phyloP scores from a whole-genome alignment of 2,888 invertebrate genomes.

The Scaptomyza tumidula region DNA sequence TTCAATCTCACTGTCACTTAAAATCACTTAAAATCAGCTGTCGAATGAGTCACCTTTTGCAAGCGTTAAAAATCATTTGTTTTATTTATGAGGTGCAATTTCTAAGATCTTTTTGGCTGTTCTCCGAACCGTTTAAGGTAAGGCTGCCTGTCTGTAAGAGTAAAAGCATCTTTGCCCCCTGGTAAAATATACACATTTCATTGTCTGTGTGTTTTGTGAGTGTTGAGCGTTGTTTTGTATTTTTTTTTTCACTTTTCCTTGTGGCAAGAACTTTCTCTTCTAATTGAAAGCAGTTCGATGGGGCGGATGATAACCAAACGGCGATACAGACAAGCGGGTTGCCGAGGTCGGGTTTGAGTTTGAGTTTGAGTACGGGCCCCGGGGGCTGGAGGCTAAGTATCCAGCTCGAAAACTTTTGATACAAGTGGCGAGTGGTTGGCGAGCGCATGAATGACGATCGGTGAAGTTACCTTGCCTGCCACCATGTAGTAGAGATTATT shows the following conservation, averaged over 20 bases:
- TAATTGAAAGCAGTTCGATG: constrained; percentile 81
- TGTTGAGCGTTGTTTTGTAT: constrained; percentile 5
- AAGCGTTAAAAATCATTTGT: constrained; percentile 47
- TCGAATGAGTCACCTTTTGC: constrained; percentile 8
- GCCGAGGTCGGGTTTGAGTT: constrained; percentile 8
- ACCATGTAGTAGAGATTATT: constrained; percentile 49
- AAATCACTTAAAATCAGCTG: constrained; percentile 1
- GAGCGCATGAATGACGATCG: constrained; percentile 57
- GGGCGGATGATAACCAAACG: constrained; percentile 61
- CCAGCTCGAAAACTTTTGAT: constrained; percentile 62
- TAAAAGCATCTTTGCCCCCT: constrained; percentile 52
- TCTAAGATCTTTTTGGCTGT: constrained; percentile 40
- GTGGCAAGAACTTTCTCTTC: constrained; percentile 81
- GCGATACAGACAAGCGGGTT: constrained; percentile 13
- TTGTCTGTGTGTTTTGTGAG: constrained; percentile 31
- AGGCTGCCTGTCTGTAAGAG: constrained; percentile 31
- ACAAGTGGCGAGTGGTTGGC: constrained; percentile 33
- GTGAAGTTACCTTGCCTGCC: constrained; percentile 36
- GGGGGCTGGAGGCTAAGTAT: constrained; percentile 35
- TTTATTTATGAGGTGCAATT: constrained; percentile 78
- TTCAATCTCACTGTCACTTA: not conserved
- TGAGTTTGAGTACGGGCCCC: not conserved
- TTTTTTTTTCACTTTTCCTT: constrained; percentile 76
- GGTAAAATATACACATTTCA: constrained; percentile 38
- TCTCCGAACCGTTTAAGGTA: constrained; percentile 11